Conservation (phyloP, 2,888 invertebrate species). For the Calameuta pallipes region DNA sequence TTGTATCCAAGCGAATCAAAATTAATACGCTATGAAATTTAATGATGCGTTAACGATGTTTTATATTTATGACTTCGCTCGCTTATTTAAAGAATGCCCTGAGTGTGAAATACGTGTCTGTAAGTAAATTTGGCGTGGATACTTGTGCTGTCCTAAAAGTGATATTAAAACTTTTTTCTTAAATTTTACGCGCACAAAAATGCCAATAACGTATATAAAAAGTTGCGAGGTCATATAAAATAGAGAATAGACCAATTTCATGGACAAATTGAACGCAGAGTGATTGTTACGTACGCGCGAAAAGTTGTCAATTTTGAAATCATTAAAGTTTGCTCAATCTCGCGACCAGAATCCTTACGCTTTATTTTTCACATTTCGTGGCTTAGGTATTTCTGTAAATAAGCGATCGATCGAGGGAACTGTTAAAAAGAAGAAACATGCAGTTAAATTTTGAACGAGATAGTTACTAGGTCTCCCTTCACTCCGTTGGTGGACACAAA, state of each 20-base stretch:
- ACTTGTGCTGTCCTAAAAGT: too few relatives aligned
- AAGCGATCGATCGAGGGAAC: slow-evolving; percentile 1
- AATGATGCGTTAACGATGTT: background rate
- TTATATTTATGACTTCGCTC: background rate
- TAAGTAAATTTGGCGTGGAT: too few relatives aligned
- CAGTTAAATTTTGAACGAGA: background rate
- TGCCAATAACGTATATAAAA: too few relatives aligned
- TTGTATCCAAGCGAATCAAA: too few relatives aligned
- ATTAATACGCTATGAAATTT: background rate
- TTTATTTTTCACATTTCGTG: background rate
- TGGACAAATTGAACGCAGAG: too few relatives aligned
- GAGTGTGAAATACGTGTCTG: too few relatives aligned
- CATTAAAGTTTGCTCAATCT: too few relatives aligned
- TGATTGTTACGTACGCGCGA: too few relatives aligned
- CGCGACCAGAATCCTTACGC: background rate
- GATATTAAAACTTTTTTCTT: too few relatives aligned
- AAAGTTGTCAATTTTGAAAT: too few relatives aligned
- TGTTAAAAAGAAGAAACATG: background rate
- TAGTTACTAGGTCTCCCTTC: background rate
- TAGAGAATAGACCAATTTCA: background rate
- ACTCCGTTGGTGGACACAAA: slow-evolving; percentile 16
- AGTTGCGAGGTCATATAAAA: too few relatives aligned
- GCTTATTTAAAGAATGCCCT: slow-evolving; percentile 4
- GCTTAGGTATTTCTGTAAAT: slow-evolving; percentile 1
- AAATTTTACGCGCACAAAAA: too few relatives aligned